Conservation (phyloP, 2,888 invertebrate species). For the Taphrorychus bicolor region DNA sequence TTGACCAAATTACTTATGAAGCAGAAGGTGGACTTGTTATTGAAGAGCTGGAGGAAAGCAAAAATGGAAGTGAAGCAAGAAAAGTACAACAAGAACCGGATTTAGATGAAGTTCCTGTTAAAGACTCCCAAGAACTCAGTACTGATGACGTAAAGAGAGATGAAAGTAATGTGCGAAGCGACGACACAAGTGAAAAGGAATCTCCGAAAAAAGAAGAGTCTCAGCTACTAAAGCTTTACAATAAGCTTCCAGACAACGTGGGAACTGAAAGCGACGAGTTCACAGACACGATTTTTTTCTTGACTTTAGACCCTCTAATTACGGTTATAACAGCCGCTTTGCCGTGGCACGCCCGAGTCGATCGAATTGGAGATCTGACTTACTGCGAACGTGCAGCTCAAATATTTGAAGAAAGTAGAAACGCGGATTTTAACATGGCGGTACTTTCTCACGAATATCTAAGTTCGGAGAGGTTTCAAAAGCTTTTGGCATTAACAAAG, state of each 20-base stretch:
- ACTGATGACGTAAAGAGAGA: not conserved
- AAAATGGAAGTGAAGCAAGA: not conserved
- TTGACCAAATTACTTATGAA: constrained; percentile 49
- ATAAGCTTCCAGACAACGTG: constrained; percentile 17
- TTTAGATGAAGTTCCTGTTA: not conserved
- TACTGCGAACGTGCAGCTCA: constrained; percentile 51
- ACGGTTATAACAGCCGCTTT: constrained; percentile 47
- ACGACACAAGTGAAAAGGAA: not conserved
- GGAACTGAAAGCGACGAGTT: constrained; percentile 27
- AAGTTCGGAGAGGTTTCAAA: constrained; percentile 46
- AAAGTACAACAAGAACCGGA: not conserved
- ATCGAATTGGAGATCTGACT: constrained; percentile 49
- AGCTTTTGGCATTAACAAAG: constrained; percentile 45
- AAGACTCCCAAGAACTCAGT: constrained; percentile 16
- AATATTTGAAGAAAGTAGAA: constrained; percentile 49
- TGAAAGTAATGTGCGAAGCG: no score
- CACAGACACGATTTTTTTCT: constrained; percentile 46
- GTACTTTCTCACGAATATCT: constrained; percentile 54
- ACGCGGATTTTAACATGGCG: constrained; percentile 48
- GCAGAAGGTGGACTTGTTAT: constrained; percentile 50
- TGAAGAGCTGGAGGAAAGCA: constrained; percentile 40
- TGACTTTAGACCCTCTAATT: constrained; percentile 51
- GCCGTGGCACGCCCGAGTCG: constrained; percentile 52
- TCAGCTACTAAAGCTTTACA: constrained; percentile 9
- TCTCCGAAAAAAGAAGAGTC: constrained; percentile 29